These are phyloP conservation scores for Emys orbicularis DNA, from an alignment of 2,797 vertebrate species.

Conservation along the genomic window DNA sequence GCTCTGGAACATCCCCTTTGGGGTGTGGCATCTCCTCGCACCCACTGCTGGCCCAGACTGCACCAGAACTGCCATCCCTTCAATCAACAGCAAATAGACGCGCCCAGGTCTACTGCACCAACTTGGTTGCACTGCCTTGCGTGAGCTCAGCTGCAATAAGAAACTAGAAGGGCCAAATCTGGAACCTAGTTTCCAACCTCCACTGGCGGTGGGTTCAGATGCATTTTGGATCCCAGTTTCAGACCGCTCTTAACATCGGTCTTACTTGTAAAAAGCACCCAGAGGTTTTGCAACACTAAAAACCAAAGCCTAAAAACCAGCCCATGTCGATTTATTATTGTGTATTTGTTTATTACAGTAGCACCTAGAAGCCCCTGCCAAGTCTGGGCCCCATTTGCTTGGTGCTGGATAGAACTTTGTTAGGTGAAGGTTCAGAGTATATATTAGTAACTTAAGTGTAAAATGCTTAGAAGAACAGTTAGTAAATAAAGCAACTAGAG, in stretches of 20 bases:
- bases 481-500: neutral
- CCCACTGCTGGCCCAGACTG: too few species aligned
- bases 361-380: neutral
- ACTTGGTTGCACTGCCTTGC: too few species aligned
- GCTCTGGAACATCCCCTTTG: too few species aligned
- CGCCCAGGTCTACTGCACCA: too few species aligned
- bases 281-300: too few species aligned
- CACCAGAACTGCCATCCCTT: too few species aligned
- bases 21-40: too few species aligned
- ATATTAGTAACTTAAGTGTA: neutral
- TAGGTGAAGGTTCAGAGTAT: neutral
- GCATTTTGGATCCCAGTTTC: neutral
- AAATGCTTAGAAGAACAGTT: neutral
- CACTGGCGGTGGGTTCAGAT: neutral
- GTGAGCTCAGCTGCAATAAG: neutral
- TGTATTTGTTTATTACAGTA: neutral
- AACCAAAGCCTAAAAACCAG: neutral
- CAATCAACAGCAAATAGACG: too few species aligned
- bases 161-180: neutral
- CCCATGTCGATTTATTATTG: rapidly evolving
- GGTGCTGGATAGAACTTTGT: neutral
- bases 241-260: neutral
- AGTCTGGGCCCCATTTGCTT: neutral
- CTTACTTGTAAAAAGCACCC: neutral
- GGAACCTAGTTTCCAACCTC: neutral